phyloP scores from a whole-genome alignment of 2,113 vertebrate genomes.

The Aptenodytes forsteri region DNA sequence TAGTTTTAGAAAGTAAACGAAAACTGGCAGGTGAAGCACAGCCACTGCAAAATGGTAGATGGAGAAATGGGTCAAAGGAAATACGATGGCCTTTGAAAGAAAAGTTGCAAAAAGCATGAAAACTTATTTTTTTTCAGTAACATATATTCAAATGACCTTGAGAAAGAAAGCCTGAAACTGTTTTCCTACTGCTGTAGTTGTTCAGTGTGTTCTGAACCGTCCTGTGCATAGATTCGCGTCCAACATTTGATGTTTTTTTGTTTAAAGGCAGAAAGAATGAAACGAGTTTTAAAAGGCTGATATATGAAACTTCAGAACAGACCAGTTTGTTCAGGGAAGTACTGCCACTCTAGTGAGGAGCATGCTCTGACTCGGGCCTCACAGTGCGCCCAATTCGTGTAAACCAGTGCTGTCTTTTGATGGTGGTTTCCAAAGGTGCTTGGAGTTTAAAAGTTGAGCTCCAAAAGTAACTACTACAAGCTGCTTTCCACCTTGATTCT shows the following conservation, averaged over 20 bases:
- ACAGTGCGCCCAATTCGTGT: neutral
- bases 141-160: neutral
- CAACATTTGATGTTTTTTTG: neutral
- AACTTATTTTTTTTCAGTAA: neutral
- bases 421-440: neutral
- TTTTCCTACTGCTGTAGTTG: neutral
- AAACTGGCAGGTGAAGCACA: conserved; percentile 33
- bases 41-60: neutral
- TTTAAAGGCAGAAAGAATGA: neutral
- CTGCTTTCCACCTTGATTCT: neutral
- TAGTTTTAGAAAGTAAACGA: conserved; percentile 11
- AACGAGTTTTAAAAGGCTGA: neutral
- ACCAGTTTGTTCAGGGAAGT: neutral
- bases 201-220: neutral
- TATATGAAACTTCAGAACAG: neutral
- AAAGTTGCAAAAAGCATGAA: neutral
- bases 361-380: neutral
- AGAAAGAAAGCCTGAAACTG: neutral
- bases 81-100: neutral
- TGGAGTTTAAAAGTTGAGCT: neutral
- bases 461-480: neutral
- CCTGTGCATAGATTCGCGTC: neutral
- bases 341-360: neutral
- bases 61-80: conserved; percentile 15
- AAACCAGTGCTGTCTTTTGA: neutral